phyloP scores from a whole-genome alignment of 92 coral and sea anemone species.

The Phenganax subtilis region DNA sequence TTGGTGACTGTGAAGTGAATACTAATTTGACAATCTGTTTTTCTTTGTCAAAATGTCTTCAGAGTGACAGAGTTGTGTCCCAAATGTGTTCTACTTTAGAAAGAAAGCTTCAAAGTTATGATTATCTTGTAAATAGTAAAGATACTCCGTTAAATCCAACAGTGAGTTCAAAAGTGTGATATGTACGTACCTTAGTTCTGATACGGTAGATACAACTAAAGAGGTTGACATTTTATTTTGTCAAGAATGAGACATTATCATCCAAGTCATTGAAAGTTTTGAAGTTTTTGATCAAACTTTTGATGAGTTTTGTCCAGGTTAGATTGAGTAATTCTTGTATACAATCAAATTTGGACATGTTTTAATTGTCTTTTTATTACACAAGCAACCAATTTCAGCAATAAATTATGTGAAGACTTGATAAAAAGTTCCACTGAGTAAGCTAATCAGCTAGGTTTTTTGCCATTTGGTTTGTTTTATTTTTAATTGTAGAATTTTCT shows the following conservation, averaged over 20 bases:
- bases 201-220: background rate
- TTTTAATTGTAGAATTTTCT: conserved; percentile 22
- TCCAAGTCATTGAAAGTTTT: conserved; percentile 65
- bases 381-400: background rate
- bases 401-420: no score
- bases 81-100: conserved; percentile 21
- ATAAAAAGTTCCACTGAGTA: background rate
- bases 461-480: background rate
- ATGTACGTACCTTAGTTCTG: background rate
- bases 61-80: conserved; percentile 26
- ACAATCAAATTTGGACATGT: background rate
- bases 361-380: background rate
- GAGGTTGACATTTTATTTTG: background rate
- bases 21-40: background rate
- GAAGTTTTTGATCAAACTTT: conserved; percentile 80
- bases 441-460: background rate
- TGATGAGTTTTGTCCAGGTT: conserved; percentile 80
- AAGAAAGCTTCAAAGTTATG: conserved; percentile 15
- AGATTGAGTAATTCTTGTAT: background rate
- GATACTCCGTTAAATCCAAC: background rate
- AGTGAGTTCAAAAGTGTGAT: background rate
- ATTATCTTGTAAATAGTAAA: background rate
- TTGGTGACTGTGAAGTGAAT: background rate
- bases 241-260: background rate
- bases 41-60: background rate